phyloP scores from a whole-genome alignment of 2,113 vertebrate species.

The mouse (Mus musculus) region DNA sequence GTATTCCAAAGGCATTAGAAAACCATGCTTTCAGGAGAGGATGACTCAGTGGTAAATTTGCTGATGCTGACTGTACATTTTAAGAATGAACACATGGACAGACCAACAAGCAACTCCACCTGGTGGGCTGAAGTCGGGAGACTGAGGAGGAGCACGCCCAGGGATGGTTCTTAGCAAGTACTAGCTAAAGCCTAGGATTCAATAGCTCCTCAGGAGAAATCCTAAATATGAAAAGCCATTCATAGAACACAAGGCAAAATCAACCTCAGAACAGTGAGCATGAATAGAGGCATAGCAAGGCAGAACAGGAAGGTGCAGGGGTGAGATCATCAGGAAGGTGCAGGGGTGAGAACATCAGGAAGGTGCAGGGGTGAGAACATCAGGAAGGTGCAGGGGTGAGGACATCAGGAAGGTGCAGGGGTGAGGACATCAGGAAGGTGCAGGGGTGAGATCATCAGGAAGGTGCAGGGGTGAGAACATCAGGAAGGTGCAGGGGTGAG shows the following conservation, averaged over 20 bases:
- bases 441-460: not conserved
- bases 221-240: not conserved
- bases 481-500: not conserved
- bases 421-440: too few relatives aligned
- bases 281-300: not conserved
- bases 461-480: too few relatives aligned
- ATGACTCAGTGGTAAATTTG: not conserved
- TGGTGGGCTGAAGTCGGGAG: not conserved
- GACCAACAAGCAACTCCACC: not conserved
- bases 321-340: not conserved
- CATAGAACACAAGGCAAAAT: not conserved
- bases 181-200: not conserved
- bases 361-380: too few relatives aligned
- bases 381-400: not conserved
- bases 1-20: not conserved
- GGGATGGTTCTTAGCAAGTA: not conserved
- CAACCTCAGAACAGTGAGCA: not conserved
- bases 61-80: not conserved
- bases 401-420: not conserved
- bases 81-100: not conserved
- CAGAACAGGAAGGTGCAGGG: not conserved
- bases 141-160: not conserved
- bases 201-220: not conserved
- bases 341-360: not conserved
- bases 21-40: not conserved